Conservation (phyloP, 2,113 vertebrate species). For the Aix galericulata region DNA sequence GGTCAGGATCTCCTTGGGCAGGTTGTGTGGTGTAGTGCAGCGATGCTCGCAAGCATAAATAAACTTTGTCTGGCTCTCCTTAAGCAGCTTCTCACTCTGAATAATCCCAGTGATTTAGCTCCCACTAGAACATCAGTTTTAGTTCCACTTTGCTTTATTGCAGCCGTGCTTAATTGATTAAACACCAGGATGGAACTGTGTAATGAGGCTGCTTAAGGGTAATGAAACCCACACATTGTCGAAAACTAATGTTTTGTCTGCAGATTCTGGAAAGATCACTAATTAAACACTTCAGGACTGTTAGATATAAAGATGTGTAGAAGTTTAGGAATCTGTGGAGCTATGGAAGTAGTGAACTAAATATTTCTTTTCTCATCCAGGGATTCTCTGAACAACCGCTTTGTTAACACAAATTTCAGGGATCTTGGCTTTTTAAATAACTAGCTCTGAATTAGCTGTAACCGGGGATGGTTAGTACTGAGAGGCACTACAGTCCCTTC, state of each 20-base stretch:
- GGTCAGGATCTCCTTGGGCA: background rate
- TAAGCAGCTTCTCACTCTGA: slow-evolving; percentile 20
- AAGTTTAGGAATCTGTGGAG: background rate
- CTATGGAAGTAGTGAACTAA: background rate
- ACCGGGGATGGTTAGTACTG: background rate
- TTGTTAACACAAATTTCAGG: background rate
- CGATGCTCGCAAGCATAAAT: background rate
- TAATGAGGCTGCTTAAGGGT: slow-evolving; percentile 47
- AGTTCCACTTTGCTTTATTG: slow-evolving; percentile 42
- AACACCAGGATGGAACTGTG: slow-evolving; percentile 10
- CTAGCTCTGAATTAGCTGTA: background rate
- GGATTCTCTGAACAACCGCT: background rate
- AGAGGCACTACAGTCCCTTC: background rate
- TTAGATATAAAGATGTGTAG: background rate
- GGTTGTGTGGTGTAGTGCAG: background rate
- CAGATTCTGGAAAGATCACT: background rate
- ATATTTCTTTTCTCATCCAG: background rate
- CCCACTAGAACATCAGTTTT: slow-evolving; percentile 18
- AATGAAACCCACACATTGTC: background rate
- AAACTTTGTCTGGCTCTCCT: background rate
- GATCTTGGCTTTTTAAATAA: background rate
- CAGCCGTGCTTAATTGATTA: slow-evolving; percentile 52
- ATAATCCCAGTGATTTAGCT: slow-evolving; percentile 43
- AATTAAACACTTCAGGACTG: slow-evolving; percentile 5
- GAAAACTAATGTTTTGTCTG: slow-evolving; percentile 1